phyloP scores from a whole-genome alignment of 2,888 invertebrate species.

The Syrphus vitripennis region DNA sequence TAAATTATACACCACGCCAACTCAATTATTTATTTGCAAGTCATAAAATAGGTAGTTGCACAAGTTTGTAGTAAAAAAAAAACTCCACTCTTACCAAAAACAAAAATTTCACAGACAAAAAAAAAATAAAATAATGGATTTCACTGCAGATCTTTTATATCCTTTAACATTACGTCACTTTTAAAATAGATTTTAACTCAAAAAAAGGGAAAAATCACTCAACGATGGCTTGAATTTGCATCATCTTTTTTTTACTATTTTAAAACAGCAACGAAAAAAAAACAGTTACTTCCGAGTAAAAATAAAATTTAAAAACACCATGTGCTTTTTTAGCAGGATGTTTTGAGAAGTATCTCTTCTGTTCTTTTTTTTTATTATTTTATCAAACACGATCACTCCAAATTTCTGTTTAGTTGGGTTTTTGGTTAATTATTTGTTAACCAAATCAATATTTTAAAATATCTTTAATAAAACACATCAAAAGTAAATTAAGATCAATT shows the following conservation, averaged over 20 bases:
- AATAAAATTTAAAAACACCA: constrained; percentile 34
- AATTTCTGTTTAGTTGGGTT: not conserved
- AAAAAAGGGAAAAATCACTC: constrained; percentile 23
- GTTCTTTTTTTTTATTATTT: not conserved
- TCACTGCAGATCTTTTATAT: not conserved
- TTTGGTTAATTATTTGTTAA: not conserved
- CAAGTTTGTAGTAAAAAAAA: constrained; percentile 1
- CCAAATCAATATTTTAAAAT: constrained; percentile 21
- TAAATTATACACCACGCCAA: not conserved
- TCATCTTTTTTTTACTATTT: constrained; percentile 18
- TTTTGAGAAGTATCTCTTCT: not conserved
- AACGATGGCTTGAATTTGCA: constrained; percentile 46
- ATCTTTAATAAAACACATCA: constrained; percentile 13
- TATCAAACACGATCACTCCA: constrained; percentile 19
- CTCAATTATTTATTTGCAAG: not conserved
- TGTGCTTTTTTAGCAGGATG: constrained; percentile 35
- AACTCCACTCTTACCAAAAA: not conserved
- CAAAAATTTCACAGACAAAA: not conserved
- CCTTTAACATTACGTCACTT: constrained; percentile 25
- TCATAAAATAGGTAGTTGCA: constrained; percentile 27
- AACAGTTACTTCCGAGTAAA: constrained; percentile 28
- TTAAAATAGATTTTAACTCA: constrained; percentile 5
- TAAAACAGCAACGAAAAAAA: not conserved
- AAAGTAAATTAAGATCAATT: constrained; percentile 23
- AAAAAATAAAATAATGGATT: not conserved